Evolutionary conservation across 2,113 vertebrate genomes (phyloP), one percentile per base, ranked within the genome.

Genomic region (Lepus timidus): DNA sequence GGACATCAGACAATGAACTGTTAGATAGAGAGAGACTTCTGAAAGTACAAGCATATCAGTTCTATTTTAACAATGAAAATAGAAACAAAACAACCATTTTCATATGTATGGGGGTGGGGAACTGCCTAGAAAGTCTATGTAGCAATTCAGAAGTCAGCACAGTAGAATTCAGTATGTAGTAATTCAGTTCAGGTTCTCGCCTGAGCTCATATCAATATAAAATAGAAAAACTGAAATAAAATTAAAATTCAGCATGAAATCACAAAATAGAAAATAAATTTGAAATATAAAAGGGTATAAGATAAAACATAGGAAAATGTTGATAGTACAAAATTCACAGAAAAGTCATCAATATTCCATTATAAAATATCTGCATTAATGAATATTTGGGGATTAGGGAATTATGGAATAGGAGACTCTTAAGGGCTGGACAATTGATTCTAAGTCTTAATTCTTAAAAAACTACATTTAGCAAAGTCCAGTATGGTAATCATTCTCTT

Each of bases 1-100:
- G 61, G 76, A 75, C 88, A 70, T 70, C n/a, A 92, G 74, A 95
- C 95, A 97, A 97, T 95, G 93, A 79, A 92, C 58, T 39, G 78
- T 71, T 83, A 96, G 95, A 94, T 96, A 95, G 93, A 96, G 93
- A 92, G 31, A 82, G 36, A 27, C 4, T 58, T 85, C 78, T 39
- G 79, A 70, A 88, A 85, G 62, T 55, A 75, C 9, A 65, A 71
- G 85, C 1, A 7, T 61, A 80, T 84, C 7, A 0, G 74, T 97
- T 94, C 85, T 85, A 94, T 94, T 95, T 79, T 78, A 83, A 92
- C 88, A 90, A 85, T 86, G 92, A 88, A 84, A 75, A 85, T 33
- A 93, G 96, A 97, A 93, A 97, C 84, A 96, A 94, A 97, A 94
- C 82, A 90, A 90, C 39, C 84, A 64, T 89, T 95, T 96, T 88